Evolutionary conservation across 2,888 invertebrate species (phyloP), one percentile per base, ranked within the genome.

Genomic region (Agriopis leucophaearia): DNA sequence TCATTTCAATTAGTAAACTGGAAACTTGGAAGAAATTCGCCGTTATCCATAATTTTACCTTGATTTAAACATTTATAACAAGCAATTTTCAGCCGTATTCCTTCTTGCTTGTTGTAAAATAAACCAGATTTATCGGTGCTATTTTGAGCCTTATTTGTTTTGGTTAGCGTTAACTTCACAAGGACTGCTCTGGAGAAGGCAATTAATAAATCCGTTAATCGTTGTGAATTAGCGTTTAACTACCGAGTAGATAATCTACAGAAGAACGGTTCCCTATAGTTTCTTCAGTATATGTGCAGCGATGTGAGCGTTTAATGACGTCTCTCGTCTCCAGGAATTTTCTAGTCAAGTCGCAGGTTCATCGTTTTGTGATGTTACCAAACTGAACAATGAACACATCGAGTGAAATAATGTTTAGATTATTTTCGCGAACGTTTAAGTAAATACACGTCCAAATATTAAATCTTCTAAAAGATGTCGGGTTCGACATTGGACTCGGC

Each of bases 181-280:
- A 69, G 66, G 59, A 54, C 66, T 58, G 60, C 52, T 52, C 57
- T 64, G 45, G 40, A 70, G 69, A 55, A 40, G 66, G 70, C 66
- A 64, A 70, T 70, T 70, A 72, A 74, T 69, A 67, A 72, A 70
- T 74, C 60, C 45, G 69, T 50, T 73, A 73, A 71, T 73, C 64
- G 61, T 8, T 12, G 48, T 27, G 62, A 71, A 70, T 66, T 48
- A 58, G 44, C 15, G 60, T 35, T 36, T 45, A 13, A 45, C 15
- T 6, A 13, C 7, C 8, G 57, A 35, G 35, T 10, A 35, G 36
- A 35, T 7, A 18, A 42, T 10, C 8, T 42, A 12, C 42, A 42
- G 55, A 55, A 12, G 10, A 10, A 54, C 9, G 40, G 16, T 9
- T 45, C 8, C 4, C 4, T 13, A 1, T 44, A 13, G 44, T 7